Percentiles rank a stretch among this genome's conserved stretches.
These are phyloP conservation scores for Corydoras sp. DNA, from an alignment of 2,113 vertebrate species.

Conservation along the genomic window DNA sequence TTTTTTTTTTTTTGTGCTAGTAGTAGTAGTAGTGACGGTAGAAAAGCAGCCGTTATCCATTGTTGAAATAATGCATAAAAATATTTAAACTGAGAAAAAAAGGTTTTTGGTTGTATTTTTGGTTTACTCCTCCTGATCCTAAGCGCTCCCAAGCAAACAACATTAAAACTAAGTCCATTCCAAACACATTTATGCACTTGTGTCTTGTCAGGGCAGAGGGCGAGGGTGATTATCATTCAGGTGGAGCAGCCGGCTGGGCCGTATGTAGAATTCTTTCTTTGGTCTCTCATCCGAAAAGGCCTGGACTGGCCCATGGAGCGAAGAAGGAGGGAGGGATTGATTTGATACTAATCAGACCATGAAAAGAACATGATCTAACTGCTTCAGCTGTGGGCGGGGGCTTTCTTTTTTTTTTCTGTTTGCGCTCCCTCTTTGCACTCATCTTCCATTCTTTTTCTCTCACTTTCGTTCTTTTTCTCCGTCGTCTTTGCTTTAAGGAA, in stretches of 20 bases:
- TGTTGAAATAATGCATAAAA: too few species aligned
- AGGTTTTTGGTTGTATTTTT: too few species aligned
- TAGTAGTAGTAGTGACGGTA: too few species aligned
- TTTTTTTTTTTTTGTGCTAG: too few species aligned
- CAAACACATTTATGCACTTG: conserved; percentile 85
- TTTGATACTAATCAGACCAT: conserved; percentile 99
- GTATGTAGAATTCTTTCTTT: conserved; percentile 84
- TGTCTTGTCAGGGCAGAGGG: conserved; percentile 84
- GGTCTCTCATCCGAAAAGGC: conserved; percentile 87
- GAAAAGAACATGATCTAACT: conserved; percentile 99
- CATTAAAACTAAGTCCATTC: conserved; percentile 56
- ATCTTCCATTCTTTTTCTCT: conserved; percentile 49
- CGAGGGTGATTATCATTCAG: conserved; percentile 98
- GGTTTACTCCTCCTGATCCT: too few species aligned
- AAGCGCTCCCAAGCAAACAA: neutral
- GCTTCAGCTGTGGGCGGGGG: conserved; percentile 90
- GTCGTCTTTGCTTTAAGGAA: conserved; percentile 51
- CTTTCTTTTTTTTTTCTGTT: conserved; percentile 39
- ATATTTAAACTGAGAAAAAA: too few species aligned
- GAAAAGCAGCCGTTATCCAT: too few species aligned
- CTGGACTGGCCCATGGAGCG: conserved; percentile 58
- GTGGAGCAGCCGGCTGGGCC: conserved; percentile 67
- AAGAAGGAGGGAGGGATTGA: conserved; percentile 84
- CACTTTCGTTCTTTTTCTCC: conserved; percentile 51
- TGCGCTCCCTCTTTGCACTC: conserved; percentile 47